phyloP scores from a whole-genome alignment of 2,797 vertebrate genomes.

The Siniperca scherzeri region DNA sequence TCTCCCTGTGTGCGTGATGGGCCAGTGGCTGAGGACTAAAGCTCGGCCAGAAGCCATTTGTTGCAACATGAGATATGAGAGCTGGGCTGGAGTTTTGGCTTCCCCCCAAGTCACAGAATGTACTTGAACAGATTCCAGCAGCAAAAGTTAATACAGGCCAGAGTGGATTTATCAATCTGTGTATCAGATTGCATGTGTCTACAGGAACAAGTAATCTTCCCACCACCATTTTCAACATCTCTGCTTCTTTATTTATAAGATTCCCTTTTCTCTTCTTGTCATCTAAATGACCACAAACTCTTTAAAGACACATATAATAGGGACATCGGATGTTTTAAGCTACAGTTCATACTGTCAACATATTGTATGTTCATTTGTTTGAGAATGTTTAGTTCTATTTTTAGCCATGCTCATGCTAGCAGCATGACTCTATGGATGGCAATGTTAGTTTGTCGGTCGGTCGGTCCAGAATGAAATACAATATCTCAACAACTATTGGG shows the following conservation, averaged over 20 bases:
- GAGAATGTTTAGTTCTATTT: constrained; percentile 21
- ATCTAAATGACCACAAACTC: not conserved
- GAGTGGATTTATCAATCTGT: constrained; percentile 73
- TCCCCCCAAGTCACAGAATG: constrained; percentile 85
- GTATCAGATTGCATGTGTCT: constrained; percentile 68
- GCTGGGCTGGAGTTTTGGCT: constrained; percentile 88
- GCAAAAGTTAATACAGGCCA: constrained; percentile 76
- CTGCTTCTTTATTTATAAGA: constrained; percentile 10
- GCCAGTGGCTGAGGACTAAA: constrained; percentile 61
- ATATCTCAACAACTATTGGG: not conserved
- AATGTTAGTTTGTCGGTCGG: not conserved
- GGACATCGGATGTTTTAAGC: not conserved
- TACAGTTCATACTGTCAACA: not conserved
- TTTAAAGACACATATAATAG: not conserved
- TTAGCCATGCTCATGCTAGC: not conserved
- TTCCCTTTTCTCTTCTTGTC: not conserved
- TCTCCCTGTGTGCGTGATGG: constrained; percentile 49
- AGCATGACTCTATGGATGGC: not conserved
- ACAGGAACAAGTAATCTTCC: constrained; percentile 59
- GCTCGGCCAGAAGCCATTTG: constrained; percentile 73
- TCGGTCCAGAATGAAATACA: constrained; percentile 5
- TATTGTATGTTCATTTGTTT: not conserved
- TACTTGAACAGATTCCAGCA: constrained; percentile 84
- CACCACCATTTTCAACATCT: constrained; percentile 25
- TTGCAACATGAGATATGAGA: constrained; percentile 83